Evolutionary conservation across 2,797 vertebrate species (phyloP), one percentile per base, ranked within the genome.

Genomic region (Eremophila alpestris): DNA sequence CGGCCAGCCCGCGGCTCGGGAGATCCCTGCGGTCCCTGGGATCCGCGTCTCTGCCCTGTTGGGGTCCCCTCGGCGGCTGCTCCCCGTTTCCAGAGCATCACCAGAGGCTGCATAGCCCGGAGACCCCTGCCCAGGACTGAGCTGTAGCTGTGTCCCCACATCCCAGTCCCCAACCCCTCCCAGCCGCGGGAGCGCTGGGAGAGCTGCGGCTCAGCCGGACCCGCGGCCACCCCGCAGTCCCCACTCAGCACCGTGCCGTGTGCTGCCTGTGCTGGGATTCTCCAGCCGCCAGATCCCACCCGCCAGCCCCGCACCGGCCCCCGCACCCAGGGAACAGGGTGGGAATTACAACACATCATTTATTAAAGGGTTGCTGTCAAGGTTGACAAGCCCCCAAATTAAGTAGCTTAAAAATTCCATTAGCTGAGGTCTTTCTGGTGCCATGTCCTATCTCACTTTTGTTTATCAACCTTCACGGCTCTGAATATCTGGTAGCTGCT

Each of bases 391-490:
- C 74, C 79, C 93, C 91, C 91, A 94, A 90, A 95, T 95, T 95
- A 95, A 96, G 95, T 91, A 94, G 95, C 95, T 97, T 97, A 95
- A 96, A 96, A 96, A 96, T 96, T 95, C 95, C 94, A 96, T 97
- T 96, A 93, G 95, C 86, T 22, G 95, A 93, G 92, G 96, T 96
- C 93, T 94, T 96, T 93, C 96, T 95, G 93, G 91, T 95, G 95
- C 92, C 93, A 90, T 94, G 95, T 96, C 96, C 95, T 93, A 94
- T 90, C 95, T 94, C 91, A 90, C 93, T 91, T 95, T 95, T 96
- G 95, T 97, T 97, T 95, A 96, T 96, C 97, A 97, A 89, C 97
- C 97, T 97, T 96, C 96, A 96, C 69, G 92, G 92, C 91, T 97
- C 79, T 52, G 93, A 94, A 89, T 95, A 93, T 94, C 93, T 93